Conservation (phyloP, 2,113 vertebrate genomes). For the Oreotrochilus melanogaster region DNA sequence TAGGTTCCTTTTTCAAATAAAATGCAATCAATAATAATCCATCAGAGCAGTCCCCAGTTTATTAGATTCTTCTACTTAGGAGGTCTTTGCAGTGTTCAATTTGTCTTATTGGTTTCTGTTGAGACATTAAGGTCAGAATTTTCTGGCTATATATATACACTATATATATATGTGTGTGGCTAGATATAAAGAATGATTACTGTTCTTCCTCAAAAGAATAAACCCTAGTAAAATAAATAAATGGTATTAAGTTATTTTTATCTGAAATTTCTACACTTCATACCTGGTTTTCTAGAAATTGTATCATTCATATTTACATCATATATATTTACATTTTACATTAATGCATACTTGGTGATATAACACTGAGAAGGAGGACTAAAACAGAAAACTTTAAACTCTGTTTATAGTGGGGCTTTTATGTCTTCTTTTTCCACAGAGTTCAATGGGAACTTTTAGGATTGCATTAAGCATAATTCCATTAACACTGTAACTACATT, state of each 20-base stretch:
- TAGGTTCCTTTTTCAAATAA: slow-evolving; percentile 47
- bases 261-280: neutral
- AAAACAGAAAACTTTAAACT: neutral
- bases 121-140: neutral
- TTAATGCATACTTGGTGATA: neutral
- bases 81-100: slow-evolving; percentile 35
- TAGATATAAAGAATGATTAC: neutral
- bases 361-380: neutral
- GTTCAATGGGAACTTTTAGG: neutral
- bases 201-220: neutral
- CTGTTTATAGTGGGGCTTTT: neutral
- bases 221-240: neutral
- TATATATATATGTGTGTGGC: neutral
- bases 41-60: neutral
- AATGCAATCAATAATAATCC: slow-evolving; percentile 32
- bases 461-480: slow-evolving; percentile 3
- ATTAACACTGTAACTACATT: slow-evolving; percentile 1
- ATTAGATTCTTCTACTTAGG: slow-evolving; percentile 47
- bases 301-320: neutral
- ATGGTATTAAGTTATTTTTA: neutral
- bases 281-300: neutral
- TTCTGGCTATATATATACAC: neutral
- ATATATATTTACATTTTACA: neutral
- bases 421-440: neutral
- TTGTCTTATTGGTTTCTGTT: slow-evolving; percentile 33